Percentiles rank a stretch among this genome's conserved stretches.
These are phyloP conservation scores for Caenorhabditis latens DNA, from an alignment of 1,140 invertebrate species.

Conservation along the genomic window DNA sequence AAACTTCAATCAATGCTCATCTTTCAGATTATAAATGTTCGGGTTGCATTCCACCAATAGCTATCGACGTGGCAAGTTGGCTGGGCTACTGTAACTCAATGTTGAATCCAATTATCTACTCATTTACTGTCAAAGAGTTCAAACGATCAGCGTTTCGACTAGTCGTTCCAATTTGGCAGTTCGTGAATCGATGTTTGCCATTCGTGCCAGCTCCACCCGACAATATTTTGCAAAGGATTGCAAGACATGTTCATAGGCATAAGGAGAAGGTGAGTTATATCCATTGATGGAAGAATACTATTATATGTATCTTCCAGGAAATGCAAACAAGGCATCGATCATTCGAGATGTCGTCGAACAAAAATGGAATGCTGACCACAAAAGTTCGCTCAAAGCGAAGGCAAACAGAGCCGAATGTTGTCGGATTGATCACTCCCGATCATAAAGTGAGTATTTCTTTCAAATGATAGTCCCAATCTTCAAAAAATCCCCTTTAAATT, in stretches of 20 bases:
- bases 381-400: constrained; percentile 57
- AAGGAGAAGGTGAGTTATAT: background rate
- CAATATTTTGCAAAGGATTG: constrained; percentile 62
- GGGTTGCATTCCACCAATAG: constrained; percentile 74
- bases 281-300: background rate
- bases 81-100: constrained; percentile 78
- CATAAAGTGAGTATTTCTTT: constrained; percentile 19
- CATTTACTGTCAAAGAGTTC: constrained; percentile 78
- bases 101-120: constrained; percentile 78
- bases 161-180: constrained; percentile 72
- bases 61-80: constrained; percentile 77
- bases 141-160: constrained; percentile 75
- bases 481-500: background rate
- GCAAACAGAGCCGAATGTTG: constrained; percentile 71
- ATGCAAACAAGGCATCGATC: constrained; percentile 66
- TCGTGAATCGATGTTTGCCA: constrained; percentile 59
- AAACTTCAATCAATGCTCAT: background rate
- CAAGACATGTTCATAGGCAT: constrained; percentile 53
- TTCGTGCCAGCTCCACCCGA: constrained; percentile 69
- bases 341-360: constrained; percentile 61
- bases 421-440: constrained; percentile 61
- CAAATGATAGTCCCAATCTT: no score
- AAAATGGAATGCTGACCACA: constrained; percentile 59
- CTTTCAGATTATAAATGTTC: constrained; percentile 73
- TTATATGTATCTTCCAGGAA: constrained; percentile 44